Base-by-base conservation (phyloP, 53 echinoderm and acorn worm species). In the Holothuria scabra region DNA sequence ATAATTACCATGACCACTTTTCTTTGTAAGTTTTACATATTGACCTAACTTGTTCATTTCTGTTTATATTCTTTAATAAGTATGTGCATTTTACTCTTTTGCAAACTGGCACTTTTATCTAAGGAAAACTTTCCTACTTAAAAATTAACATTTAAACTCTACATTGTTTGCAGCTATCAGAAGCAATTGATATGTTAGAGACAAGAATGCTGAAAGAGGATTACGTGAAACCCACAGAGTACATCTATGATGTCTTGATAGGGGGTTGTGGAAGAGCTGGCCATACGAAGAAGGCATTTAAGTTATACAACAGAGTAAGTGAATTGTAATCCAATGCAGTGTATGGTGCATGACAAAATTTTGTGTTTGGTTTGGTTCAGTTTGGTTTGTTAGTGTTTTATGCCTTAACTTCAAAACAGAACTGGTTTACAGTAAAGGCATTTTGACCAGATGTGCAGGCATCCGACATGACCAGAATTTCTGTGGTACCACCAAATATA, bases 251-350 rank as follows among this genome's bases (percentile, higher is more conserved):
- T 85, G 74, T 93, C 2, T 69, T 96, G 83, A 96, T 96, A 65
- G 96, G 96, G 12, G 93, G 84, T 18, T 96, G 96, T 90, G 96
- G 96, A 28, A 63, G 96, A 24, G 93, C 88, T 35, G 96, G 96
- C 22, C 93, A 93, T 65, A 93, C 96, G 16, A 90, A 96, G 86
- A 96, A 93, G 76, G 96, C 96, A 21, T 96, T 96, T 84, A 82
- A 92, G 80, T 86, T 96, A 21, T 96, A 88, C 82, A 96, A 96
- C 71, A 84, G 90, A 60, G 96, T 96, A 81, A 87, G 89, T 82
- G 34, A 52, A 3, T 18, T 52, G 9, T 48, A 1, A 37, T 2
- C 5, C 22, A 18, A 38, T 38, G 24, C 16, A 31, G 21, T 52
- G 52, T 16, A 52, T 14, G 18, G 52, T 16, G 2, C 12, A 1